phyloP scores from a whole-genome alignment of 2,888 invertebrate species.

The Pterostichus niger region DNA sequence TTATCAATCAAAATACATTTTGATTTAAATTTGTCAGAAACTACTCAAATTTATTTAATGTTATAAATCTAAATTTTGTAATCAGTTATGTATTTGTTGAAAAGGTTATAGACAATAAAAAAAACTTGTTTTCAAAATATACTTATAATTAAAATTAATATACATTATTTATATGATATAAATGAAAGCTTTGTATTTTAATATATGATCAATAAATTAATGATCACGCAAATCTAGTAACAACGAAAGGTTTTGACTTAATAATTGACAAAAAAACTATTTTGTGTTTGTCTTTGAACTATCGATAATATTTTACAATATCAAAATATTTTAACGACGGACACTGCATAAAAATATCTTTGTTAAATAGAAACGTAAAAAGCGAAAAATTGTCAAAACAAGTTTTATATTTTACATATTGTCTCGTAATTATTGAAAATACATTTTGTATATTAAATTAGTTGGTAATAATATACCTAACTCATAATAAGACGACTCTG shows the following conservation, averaged over 20 bases:
- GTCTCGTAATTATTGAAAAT: background rate
- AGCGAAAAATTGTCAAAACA: background rate
- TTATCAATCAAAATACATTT: conserved; percentile 20
- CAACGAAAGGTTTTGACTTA: conserved; percentile 3
- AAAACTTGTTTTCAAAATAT: conserved; percentile 42
- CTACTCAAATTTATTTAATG: conserved; percentile 4
- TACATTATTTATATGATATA: conserved; percentile 15
- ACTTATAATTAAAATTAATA: background rate
- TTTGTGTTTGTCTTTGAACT: conserved; percentile 4
- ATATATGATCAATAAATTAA: conserved; percentile 19
- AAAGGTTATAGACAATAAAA: conserved; percentile 41
- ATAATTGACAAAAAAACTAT: background rate
- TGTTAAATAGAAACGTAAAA: background rate
- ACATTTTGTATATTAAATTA: background rate
- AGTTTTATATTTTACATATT: background rate
- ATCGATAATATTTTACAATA: conserved; percentile 6
- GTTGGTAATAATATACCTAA: background rate
- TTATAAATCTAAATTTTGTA: conserved; percentile 36
- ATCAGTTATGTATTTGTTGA: conserved; percentile 23
- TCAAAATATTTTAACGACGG: background rate
- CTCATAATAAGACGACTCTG: background rate
- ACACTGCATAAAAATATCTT: conserved; percentile 18
- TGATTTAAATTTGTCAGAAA: background rate
- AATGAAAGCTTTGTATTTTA: conserved; percentile 10
- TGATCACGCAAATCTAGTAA: conserved; percentile 9